Percentiles rank a stretch among this genome's conserved stretches.
Evolutionary conservation across 2,888 invertebrate species (phyloP).

Genomic region (Ophion ellenae): DNA sequence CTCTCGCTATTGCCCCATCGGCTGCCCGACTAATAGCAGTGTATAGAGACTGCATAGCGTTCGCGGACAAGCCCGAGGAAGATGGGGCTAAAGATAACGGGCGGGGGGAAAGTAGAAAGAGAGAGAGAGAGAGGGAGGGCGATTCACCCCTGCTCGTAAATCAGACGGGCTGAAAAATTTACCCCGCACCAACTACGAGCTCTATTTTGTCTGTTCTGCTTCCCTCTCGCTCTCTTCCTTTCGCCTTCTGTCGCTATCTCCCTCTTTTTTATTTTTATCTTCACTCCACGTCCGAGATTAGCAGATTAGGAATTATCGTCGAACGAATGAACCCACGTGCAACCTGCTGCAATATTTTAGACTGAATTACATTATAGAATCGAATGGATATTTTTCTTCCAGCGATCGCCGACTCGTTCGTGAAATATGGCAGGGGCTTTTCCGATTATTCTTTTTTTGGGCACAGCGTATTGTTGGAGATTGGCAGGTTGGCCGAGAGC

Average conservation of each 20-base stretch:
- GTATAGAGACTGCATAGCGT: conserved; percentile 38
- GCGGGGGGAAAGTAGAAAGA: not conserved
- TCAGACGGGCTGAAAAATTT: conserved; percentile 68
- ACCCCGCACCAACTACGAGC: conserved; percentile 26
- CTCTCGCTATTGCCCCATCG: conserved; percentile 44
- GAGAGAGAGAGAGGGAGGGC: conserved; percentile 15
- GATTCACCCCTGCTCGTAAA: conserved; percentile 65
- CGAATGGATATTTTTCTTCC: conserved; percentile 24
- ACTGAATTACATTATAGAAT: conserved; percentile 63
- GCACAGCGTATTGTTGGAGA: not conserved
- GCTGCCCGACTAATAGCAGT: conserved; percentile 58
- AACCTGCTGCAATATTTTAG: conserved; percentile 63
- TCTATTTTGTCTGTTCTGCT: conserved; percentile 6
- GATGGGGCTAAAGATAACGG: conserved; percentile 20
- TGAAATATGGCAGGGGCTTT: conserved; percentile 7
- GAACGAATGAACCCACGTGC: conserved; percentile 64
- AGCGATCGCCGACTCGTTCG: not conserved
- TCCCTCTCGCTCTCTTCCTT: conserved; percentile 28
- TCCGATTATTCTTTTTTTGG: not conserved
- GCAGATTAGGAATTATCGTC: conserved; percentile 66
- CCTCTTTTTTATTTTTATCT: conserved; percentile 46
- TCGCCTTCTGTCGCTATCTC: conserved; percentile 29
- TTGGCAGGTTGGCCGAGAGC: not conserved
- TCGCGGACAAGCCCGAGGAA: conserved; percentile 5
- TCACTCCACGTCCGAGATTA: conserved; percentile 58